A percentile compares a stretch with the other conserved stretches of the same genome.
phyloP scores from a whole-genome alignment of 1,140 invertebrate species.

The Drosophila sechellia region DNA sequence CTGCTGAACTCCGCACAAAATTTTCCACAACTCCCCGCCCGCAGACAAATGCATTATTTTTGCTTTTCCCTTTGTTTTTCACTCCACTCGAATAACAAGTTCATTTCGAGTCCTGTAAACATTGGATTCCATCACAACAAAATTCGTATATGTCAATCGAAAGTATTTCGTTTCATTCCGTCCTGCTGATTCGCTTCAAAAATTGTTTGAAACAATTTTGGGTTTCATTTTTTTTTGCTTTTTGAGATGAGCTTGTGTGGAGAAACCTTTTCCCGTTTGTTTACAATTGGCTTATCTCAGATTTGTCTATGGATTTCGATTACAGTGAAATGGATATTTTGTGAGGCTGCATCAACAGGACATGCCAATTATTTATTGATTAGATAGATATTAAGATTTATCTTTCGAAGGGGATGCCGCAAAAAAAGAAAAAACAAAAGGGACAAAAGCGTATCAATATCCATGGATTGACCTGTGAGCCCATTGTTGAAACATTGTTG shows the following conservation, averaged over 20 bases:
- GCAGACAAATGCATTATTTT: conserved; percentile 42
- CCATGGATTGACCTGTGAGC: conserved; percentile 12
- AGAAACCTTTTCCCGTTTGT: conserved; percentile 35
- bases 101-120: conserved; percentile 52
- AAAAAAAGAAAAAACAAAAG: conserved; percentile 7
- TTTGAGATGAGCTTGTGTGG: neutral
- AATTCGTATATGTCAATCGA: conserved; percentile 49
- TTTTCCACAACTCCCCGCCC: neutral
- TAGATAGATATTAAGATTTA: conserved; percentile 53
- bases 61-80: conserved; percentile 35
- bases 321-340: conserved; percentile 49
- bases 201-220: conserved; percentile 39
- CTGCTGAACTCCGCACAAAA: conserved; percentile 31
- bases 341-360: conserved; percentile 23
- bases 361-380: conserved; percentile 58
- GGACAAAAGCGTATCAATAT: conserved; percentile 20
- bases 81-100: conserved; percentile 50
- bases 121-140: conserved; percentile 49
- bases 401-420: conserved; percentile 9
- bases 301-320: conserved; percentile 53
- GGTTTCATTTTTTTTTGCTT: neutral
- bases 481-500: conserved; percentile 9
- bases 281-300: conserved; percentile 53
- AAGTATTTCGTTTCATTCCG: conserved; percentile 53
- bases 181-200: conserved; percentile 25